Evolutionary conservation across 2,797 vertebrate genomes (phyloP), one percentile per base, ranked within the genome.

Genomic region (Dallia pectoralis): DNA sequence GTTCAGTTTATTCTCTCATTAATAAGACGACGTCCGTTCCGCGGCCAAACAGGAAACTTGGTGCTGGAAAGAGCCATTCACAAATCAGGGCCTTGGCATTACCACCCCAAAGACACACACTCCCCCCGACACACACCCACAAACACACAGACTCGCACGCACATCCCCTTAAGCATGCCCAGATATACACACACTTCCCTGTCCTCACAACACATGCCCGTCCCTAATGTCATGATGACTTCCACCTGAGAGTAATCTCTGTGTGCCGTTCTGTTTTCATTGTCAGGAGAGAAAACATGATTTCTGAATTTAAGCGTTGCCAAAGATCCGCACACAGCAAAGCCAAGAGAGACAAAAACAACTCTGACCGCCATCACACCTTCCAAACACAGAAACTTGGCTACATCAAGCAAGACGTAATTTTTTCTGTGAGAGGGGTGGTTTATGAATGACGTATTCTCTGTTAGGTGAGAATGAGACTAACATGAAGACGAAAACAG

Each of bases 241-340:
- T 85, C 76, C 69, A 81, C 75, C 80, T 83, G 79, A 87, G 77
- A 62, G 63, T 63, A 76, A 80, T 84, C 69, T 48, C 72, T 61
- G 16, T 25, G n/a, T 14, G 25, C 48, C 66, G 33, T 74, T 59
- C 63, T 53, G 33, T 74, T 87, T 83, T 71, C 68, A 67, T 48
- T 69, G 75, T 77, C 63, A 15, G 29, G n/a, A 81, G 76, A 66
- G 69, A 67, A 79, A 74, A 86, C 30, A 68, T 59, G 27, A 62
- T 72, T 79, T 81, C 72, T 75, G 62, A 61, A 9, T 19, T 36
- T 22, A 36, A 16, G 22, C 27, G 29, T 33, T 74, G 76, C 73
- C 30, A 30, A 33, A 62, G 53, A 56, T 74, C 76, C 78, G 76
- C 8, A 18, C 32, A 64, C 56, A 71, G 72, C 2, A 27, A 29